Conservation (phyloP, 2,113 vertebrate species). For the Symphodus melops region DNA sequence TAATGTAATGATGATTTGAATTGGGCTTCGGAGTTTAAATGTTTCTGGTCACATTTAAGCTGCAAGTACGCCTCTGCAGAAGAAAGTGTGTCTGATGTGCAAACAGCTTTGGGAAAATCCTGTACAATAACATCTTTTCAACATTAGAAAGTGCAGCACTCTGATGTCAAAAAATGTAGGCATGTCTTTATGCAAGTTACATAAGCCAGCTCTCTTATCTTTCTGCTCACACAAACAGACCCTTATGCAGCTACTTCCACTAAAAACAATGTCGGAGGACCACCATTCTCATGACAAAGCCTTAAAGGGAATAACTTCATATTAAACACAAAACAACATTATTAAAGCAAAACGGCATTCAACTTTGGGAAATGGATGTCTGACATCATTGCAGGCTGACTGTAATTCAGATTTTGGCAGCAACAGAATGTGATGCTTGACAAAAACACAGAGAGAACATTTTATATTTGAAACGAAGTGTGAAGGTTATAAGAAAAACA, state of each 20-base stretch:
- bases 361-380: not conserved
- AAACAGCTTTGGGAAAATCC: not conserved
- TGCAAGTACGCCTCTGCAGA: not conserved
- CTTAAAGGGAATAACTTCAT: not conserved
- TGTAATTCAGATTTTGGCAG: constrained; percentile 27
- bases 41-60: not conserved
- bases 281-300: not conserved
- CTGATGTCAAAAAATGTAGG: not conserved
- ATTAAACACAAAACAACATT: constrained; percentile 4
- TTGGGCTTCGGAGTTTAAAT: constrained; percentile 1
- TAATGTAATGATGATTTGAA: not conserved
- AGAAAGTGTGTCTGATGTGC: not conserved
- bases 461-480: not conserved
- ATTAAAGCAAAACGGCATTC: not conserved
- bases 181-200: not conserved
- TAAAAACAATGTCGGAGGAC: not conserved
- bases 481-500: not conserved
- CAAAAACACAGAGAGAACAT: not conserved
- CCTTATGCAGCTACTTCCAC: not conserved
- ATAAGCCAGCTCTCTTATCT: not conserved
- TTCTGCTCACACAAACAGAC: not conserved
- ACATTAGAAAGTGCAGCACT: not conserved
- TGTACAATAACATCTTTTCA: not conserved
- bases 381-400: not conserved
- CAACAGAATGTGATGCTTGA: not conserved